Evolutionary conservation across 30 jellyfish, hydroid and myxozoan genomes (phyloP), one percentile per base, ranked within the genome.

Genomic region (Hydractinia symbiolongicarpus): DNA sequence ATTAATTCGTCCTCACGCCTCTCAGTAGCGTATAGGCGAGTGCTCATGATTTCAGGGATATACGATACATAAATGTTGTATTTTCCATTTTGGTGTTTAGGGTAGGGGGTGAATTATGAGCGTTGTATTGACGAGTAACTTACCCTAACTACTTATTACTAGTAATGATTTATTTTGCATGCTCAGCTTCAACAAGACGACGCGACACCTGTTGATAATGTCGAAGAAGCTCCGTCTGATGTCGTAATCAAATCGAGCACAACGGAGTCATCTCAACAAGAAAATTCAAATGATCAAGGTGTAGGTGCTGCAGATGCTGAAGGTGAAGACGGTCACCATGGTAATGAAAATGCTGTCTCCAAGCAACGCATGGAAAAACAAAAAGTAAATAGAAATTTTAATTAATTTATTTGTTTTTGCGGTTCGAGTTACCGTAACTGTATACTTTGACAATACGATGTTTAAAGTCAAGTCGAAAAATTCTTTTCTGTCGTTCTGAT

Each of bases 301-400:
- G 11, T 19, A 19, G 80, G 80, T 7, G 50, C 30, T 7, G 80
- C 80, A 19, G 80, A 71, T 53, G 40, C 15, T 30, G 60, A 53
- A 8, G 80, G 80, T 7, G 17, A 71, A 53, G 80, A 71, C 9
- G 80, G 56, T 8, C 80, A 71, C 50, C 80, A 20, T 53, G 80
- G 80, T 14, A 11, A 13, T 1, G 9, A 8, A 55, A 50, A 19
- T 71, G 55, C 44, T 71, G 53, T 20, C 50, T 71, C 80, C 53
- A n/a, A 49, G 53, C 80, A 71, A 71, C 11, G 40, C 1, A 71
- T 67, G 0, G 80, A 71, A 4, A 71, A 71, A 19, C 80, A 71
- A 71, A 71, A 71, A 58, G 80, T 71, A 9, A 13, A 13, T 58
- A 30, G 44, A 30, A 30, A 30, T 30, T 30, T 30, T 30, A 30